A percentile compares a stretch with the other conserved stretches of the same genome.
These are phyloP conservation scores for Pyrgus malvae DNA, from an alignment of 2,888 invertebrate genomes.

Conservation along the genomic window DNA sequence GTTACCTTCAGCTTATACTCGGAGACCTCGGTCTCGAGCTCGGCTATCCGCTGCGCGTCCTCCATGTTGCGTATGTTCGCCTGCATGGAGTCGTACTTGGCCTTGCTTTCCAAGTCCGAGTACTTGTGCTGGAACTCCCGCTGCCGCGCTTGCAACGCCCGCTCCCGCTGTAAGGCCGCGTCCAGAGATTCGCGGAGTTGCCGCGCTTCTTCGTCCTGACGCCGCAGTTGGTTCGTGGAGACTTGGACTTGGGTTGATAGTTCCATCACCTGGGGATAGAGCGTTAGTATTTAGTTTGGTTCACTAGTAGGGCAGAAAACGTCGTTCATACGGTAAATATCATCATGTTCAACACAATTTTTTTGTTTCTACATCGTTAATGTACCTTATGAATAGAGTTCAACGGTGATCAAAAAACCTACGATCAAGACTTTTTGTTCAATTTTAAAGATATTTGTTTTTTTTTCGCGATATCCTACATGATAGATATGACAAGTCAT, in stretches of 20 bases:
- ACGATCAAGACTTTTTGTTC: no score
- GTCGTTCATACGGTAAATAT: no score
- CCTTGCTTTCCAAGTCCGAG: constrained; percentile 85
- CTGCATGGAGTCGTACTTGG: constrained; percentile 96
- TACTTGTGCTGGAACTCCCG: constrained; percentile 90
- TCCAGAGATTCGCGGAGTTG: constrained; percentile 91
- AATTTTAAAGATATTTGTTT: no score
- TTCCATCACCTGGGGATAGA: constrained; percentile 96
- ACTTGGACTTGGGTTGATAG: constrained; percentile 97
- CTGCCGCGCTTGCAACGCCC: constrained; percentile 88
- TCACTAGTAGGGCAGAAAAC: no score
- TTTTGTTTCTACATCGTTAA: no score
- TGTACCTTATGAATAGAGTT: no score
- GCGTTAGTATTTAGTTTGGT: no score
- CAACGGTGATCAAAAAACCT: no score
- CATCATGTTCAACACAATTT: no score
- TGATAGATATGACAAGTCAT: no score
- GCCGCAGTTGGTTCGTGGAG: constrained; percentile 91
- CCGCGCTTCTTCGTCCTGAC: constrained; percentile 97
- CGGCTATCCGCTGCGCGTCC: constrained; percentile 95
- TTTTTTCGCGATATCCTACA: no score
- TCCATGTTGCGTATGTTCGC: constrained; percentile 96
- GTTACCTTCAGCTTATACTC: constrained; percentile 94
- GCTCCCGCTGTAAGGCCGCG: constrained; percentile 86
- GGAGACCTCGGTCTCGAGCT: constrained; percentile 96